Evolutionary conservation across 2,113 vertebrate species (phyloP), one percentile per base, ranked within the genome.

Genomic region (Machaerirhynchus nigripectus): DNA sequence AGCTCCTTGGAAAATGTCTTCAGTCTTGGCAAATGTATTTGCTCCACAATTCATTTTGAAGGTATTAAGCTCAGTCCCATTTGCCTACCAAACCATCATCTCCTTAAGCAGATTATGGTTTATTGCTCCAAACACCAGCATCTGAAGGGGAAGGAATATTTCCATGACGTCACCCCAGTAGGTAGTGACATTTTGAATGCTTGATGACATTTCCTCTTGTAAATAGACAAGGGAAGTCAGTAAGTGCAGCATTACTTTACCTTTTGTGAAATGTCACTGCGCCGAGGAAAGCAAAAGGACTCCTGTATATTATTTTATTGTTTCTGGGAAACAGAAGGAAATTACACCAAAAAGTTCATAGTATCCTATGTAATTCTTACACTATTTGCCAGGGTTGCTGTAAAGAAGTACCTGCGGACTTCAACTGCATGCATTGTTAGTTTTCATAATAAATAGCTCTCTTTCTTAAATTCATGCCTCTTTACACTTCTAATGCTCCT

Each of bases 201-300:
- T 92, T 97, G 97, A 97, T 97, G 97, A 96, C 97, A 97, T 97
- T 97, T 97, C 95, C 92, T 89, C 83, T 94, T 97, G 97, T 97
- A 97, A 97, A 97, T 95, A 97, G 96, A 96, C 89, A 96, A 59
- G 93, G 80, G 74, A 87, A 97, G 96, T 92, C 87, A 53, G 95
- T 90, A 93, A 93, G 93, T 92, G 74, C 89, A 89, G 97, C 89
- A 70, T 75, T 92, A 88, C 91, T 97, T 97, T 97, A 89, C 96
- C 93, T 96, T 97, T 95, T 80, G n/a, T 44, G 88, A 97, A 97
- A 97, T 97, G 96, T 97, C 97, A 97, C 93, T 95, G 95, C 31
- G 1, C 93, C 60, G 92, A 92, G 83, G 74, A 87, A 93, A 90
- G 89, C 8, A 8, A 95, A 95, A 93, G 75, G 59, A 89, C 77